Conservation (phyloP, 2,888 invertebrate species). For the Pristionchus maxplancki region DNA sequence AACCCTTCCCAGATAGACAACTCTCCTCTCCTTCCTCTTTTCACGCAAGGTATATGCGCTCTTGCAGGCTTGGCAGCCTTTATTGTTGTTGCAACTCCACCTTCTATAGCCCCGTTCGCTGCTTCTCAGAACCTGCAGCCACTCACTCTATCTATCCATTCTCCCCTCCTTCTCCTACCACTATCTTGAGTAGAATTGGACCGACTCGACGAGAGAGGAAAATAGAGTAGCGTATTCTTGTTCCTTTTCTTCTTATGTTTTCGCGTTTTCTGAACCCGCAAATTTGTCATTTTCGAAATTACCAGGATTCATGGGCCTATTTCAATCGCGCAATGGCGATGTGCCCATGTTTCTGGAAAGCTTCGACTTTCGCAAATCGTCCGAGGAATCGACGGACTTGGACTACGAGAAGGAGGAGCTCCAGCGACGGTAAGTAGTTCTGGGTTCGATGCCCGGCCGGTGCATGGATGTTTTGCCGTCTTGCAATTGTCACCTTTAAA, state of each 20-base stretch:
- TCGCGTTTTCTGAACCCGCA: neutral
- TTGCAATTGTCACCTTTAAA: neutral
- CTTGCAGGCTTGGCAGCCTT: no score
- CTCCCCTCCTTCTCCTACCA: neutral
- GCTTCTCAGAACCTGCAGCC: no score
- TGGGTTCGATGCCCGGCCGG: neutral
- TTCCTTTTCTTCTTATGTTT: neutral
- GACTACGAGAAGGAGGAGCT: neutral
- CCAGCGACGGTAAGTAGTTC: neutral
- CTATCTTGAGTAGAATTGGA: conserved; percentile 36
- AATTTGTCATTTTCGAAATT: neutral
- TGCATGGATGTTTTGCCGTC: neutral
- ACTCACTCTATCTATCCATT: neutral
- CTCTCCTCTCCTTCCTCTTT: neutral
- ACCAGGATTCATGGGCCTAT: conserved; percentile 14
- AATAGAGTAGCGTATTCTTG: neutral
- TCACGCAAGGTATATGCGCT: neutral
- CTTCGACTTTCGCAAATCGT: neutral
- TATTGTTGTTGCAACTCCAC: neutral
- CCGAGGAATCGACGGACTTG: neutral
- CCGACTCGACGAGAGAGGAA: neutral
- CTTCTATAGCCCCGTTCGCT: no score
- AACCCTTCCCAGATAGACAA: no score
- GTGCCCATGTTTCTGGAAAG: conserved; percentile 44
- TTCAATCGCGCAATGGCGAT: conserved; percentile 41